Evolutionary conservation across 2,888 invertebrate genomes (phyloP).

Genomic region (Adineta ricciae): DNA sequence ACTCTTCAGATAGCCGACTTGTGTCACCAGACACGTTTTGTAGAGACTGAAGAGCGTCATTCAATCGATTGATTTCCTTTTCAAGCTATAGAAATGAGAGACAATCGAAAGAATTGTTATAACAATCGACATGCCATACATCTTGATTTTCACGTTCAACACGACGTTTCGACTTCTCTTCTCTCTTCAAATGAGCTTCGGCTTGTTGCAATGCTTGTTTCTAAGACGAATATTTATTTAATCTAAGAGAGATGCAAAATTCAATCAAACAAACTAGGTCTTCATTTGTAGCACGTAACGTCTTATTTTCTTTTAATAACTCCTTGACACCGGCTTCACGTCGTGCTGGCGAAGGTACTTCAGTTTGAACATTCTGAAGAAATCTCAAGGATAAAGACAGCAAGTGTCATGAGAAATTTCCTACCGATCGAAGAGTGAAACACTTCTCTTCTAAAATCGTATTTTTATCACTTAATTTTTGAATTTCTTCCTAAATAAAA

Average conservation of each 20-base stretch:
- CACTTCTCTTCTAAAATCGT: not conserved
- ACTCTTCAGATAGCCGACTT: not conserved
- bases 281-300: not conserved
- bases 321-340: not conserved
- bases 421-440: not conserved
- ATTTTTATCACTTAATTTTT: not conserved
- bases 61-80: not conserved
- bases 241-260: not conserved
- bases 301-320: conserved; percentile 22
- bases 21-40: not conserved
- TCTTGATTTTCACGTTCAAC: not conserved
- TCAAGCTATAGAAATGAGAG: not conserved
- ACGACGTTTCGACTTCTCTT: not conserved
- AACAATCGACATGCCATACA: not conserved
- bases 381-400: not conserved
- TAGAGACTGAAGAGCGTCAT: not conserved
- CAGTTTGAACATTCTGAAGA: not conserved
- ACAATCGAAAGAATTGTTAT: no score
- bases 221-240: not conserved
- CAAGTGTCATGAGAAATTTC: no score
- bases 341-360: not conserved
- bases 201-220: not conserved
- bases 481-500: not conserved
- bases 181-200: not conserved
- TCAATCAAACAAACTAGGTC: not conserved